These are phyloP conservation scores for Corythaeola cristata DNA, from an alignment of 2,113 vertebrate genomes.

Conservation along the genomic window DNA sequence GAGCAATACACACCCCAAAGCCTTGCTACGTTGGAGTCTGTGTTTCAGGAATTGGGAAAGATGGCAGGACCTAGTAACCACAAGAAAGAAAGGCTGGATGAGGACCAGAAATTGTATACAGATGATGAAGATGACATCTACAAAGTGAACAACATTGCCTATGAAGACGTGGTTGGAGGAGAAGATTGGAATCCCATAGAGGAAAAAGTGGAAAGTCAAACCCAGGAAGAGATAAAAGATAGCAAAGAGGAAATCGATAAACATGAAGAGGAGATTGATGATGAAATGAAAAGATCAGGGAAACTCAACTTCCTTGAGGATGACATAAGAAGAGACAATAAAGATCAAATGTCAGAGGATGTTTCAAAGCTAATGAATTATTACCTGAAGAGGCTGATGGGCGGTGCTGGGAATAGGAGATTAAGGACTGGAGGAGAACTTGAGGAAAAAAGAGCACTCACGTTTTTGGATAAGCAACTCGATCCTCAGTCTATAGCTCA, in stretches of 20 bases:
- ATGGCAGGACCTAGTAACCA: conserved; percentile 74
- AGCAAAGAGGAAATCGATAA: conserved; percentile 81
- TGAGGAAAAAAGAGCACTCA: conserved; percentile 73
- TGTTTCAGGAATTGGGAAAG: conserved; percentile 93
- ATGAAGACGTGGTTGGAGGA: conserved; percentile 85
- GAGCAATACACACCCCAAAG: conserved; percentile 95
- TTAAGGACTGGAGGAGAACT: conserved; percentile 73
- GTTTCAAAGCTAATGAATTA: conserved; percentile 84
- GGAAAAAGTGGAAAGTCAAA: conserved; percentile 85
- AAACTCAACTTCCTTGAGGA: conserved; percentile 68
- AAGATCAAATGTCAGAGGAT: conserved; percentile 80
- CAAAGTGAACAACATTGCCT: conserved; percentile 83
- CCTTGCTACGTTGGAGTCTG: conserved; percentile 90
- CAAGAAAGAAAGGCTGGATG: conserved; percentile 81
- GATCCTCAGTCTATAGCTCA: conserved; percentile 85
- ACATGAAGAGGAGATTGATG: conserved; percentile 75
- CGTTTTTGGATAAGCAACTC: conserved; percentile 73
- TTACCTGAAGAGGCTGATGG: conserved; percentile 86
- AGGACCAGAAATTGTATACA: conserved; percentile 81
- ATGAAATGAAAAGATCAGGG: conserved; percentile 83
- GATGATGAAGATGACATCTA: conserved; percentile 86
- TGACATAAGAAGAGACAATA: conserved; percentile 70
- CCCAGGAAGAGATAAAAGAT: conserved; percentile 87
- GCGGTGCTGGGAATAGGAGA: conserved; percentile 74
- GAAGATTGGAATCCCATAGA: conserved; percentile 87